phyloP scores from a whole-genome alignment of 2,113 vertebrate species.

The Neofelis nebulosa region DNA sequence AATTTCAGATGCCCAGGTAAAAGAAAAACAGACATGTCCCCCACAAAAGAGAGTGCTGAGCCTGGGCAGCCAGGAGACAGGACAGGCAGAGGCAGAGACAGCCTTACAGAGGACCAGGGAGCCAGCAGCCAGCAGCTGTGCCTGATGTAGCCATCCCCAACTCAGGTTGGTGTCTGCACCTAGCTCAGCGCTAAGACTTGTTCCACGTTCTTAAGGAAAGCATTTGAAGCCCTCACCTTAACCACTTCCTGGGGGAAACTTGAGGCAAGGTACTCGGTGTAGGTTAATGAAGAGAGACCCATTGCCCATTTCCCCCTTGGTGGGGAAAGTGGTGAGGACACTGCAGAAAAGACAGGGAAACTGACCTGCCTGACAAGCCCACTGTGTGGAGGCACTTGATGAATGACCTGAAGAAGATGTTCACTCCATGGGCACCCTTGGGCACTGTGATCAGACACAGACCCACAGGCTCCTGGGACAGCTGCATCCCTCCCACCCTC shows the following conservation, averaged over 20 bases:
- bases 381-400: background rate
- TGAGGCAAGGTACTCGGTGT: background rate
- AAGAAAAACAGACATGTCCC: background rate
- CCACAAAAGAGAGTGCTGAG: background rate
- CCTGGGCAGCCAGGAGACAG: background rate
- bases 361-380: no score
- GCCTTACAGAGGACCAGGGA: background rate
- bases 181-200: background rate
- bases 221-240: background rate
- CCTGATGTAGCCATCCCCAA: no score
- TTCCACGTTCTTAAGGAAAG: background rate
- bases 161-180: background rate
- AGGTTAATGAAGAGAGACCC: background rate
- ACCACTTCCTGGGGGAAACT: background rate
- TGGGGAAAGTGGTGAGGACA: background rate
- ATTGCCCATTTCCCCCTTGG: background rate
- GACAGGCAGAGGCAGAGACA: background rate
- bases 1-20: conserved; percentile 20
- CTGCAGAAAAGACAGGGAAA: background rate
- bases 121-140: background rate
- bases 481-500: background rate
- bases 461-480: background rate
- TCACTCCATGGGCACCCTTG: background rate
- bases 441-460: background rate
- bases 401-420: background rate